Evolutionary conservation across 2,797 vertebrate species (phyloP).

Genomic region (Lutjanus campechanus): DNA sequence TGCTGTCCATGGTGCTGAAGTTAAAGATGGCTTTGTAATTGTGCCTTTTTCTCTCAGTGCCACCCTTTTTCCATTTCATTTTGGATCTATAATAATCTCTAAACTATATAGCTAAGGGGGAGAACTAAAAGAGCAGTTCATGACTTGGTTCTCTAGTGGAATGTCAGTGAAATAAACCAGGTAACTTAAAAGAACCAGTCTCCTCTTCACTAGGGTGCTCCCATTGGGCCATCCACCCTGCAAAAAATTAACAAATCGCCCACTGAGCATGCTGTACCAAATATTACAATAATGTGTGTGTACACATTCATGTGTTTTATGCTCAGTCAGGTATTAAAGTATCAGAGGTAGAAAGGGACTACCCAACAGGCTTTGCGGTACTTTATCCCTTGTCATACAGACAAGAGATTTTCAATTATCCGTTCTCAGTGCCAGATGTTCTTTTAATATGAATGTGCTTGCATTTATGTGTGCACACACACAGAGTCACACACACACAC

Average conservation of each 20-base stretch:
- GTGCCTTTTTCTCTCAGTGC: no score
- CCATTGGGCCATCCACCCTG: no score
- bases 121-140: no score
- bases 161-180: no score
- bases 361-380: slow-evolving; percentile 34
- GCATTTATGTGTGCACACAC: background rate
- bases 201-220: no score
- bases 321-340: slow-evolving; percentile 22
- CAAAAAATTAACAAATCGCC: background rate
- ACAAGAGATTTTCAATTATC: slow-evolving; percentile 50
- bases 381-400: slow-evolving; percentile 20
- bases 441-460: slow-evolving; percentile 13
- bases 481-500: slow-evolving; percentile 11
- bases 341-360: slow-evolving; percentile 28
- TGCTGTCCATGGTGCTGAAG: no score
- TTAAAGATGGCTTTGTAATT: no score
- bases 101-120: no score
- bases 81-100: no score
- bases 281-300: background rate
- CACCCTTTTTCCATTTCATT: no score
- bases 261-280: background rate
- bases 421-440: slow-evolving; percentile 20
- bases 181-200: no score
- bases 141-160: no score
- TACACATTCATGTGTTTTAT: background rate